Conservation (phyloP, 2,888 invertebrate species). For the Baccha elongata region DNA sequence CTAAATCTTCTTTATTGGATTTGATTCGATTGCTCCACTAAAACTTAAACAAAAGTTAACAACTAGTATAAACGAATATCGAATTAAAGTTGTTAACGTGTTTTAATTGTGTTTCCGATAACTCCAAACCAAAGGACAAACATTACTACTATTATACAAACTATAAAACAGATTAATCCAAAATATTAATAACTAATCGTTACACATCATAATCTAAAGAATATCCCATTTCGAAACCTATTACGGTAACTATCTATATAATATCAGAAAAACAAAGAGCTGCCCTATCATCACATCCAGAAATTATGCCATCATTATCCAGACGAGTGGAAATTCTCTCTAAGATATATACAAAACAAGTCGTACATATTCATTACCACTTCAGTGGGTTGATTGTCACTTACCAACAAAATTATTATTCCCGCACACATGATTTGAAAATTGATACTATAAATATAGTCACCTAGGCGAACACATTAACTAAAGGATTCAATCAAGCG, state of each 20-base stretch:
- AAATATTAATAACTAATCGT: no score
- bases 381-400: conserved; percentile 40
- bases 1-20: no score
- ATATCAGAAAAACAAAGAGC: no score
- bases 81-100: no score
- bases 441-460: conserved; percentile 10
- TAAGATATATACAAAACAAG: not conserved
- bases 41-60: no score
- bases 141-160: not conserved
- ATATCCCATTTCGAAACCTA: no score
- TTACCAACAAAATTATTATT: conserved; percentile 26
- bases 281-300: no score
- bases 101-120: not conserved
- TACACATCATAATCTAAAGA: no score
- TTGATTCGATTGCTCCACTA: no score
- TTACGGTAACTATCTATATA: no score
- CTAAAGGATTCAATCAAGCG: conserved; percentile 61
- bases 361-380: conserved; percentile 43
- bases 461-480: conserved; percentile 17
- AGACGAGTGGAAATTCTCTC: not conserved
- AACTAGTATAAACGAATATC: no score
- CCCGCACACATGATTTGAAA: conserved; percentile 5
- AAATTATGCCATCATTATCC: not conserved
- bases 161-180: no score
- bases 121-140: not conserved